Base-by-base conservation (phyloP, 2,888 invertebrate genomes). In the Epinotia brunnichana region DNA sequence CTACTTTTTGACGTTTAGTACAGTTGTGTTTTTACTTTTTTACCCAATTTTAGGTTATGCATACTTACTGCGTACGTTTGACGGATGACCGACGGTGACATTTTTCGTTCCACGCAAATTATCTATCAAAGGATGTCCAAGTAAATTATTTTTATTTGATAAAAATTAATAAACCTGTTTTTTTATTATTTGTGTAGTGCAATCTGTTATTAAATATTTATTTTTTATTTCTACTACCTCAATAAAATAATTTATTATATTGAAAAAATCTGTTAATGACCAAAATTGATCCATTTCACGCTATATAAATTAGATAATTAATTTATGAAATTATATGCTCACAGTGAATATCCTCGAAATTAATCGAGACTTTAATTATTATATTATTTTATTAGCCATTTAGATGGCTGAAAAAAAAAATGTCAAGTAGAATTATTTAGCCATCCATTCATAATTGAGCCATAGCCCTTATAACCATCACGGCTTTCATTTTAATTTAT, bases 401-500 rank as follows among this genome's bases (percentile, higher is more conserved):
- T 7, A 13, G 1, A 24, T 7, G 5, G 15, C 24, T 56, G 5
- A 10, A 13, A 56, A 29, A 29, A 5, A n/a, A 56, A 56, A n/a
- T n/a, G 56, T 56, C 29, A 29, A 29, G 15, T n/a, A 48, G 48
- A 48, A 48, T n/a, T 48, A 48, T 11, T 41, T 41, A 0, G 11
- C 41, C 13, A 41, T 41, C 35, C 35, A 35, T 35, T 9, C 35
- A 9, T 35, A 35, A 9, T 9, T 35, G 35, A 35, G 41, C 41
- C 41, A 41, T 13, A 13, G 41, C 41, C n/a, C n/a, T n/a, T n/a
- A n/a, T n/a, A n/a, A n/a, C n/a, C n/a, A n/a, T n/a, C n/a, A n/a
- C n/a, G n/a, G n/a, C 62, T 29, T 63, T 62, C n/a, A 54, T 54
- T 64, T 64, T 56, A 69, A 56, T 56, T 70, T 56, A 63, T 70